Base-by-base conservation (phyloP, 2,888 invertebrate species). In the Tridacna crocea region DNA sequence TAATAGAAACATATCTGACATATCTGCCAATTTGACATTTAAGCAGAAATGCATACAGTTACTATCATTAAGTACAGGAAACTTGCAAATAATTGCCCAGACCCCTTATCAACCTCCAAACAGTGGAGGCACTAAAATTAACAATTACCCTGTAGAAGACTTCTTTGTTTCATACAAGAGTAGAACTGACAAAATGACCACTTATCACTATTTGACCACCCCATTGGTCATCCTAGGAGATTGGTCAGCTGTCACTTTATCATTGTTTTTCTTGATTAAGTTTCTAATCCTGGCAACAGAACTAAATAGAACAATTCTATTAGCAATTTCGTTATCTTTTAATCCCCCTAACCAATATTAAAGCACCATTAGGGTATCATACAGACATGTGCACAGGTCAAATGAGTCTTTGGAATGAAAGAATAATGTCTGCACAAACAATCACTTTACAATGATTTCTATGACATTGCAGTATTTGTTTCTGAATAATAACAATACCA, bases 21-120 rank as follows among this genome's bases (percentile, higher is more conserved):
- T 36, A 36, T 36, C 36, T 36, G 36, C 36, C 2, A 36, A 2
- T 36, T 2, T 36, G 15, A 46, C 10, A 17, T 68, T 46, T 58
- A 75, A 77, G 73, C 78, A 61, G 24, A 72, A 78, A 63, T 47
- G 46, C 75, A 78, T 63, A 82, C 65, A 75, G 75, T 51, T 47
- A 72, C 82, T 70, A 82, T 82, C 82, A 48, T n/a, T 75, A 22
- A 22, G 46, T 22, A 26, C 72, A 72, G 77, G 60, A 77, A 61
- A 77, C 72, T 27, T 55, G 72, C 61, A 77, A 77, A 77, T 77
- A 77, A 77, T 77, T 77, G 58, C 74, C 46, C 2, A 15, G 70
- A 48, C 51, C n/a, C 26, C 26, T 70, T 70, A 70, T 51, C 48
- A 51, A 22, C 70, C 22, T 17, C 22, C 22, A 48, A 70, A 70